Evolutionary conservation across 1,140 invertebrate species (phyloP), one percentile per base, ranked within the genome.

Genomic region (Arion vulgaris): DNA sequence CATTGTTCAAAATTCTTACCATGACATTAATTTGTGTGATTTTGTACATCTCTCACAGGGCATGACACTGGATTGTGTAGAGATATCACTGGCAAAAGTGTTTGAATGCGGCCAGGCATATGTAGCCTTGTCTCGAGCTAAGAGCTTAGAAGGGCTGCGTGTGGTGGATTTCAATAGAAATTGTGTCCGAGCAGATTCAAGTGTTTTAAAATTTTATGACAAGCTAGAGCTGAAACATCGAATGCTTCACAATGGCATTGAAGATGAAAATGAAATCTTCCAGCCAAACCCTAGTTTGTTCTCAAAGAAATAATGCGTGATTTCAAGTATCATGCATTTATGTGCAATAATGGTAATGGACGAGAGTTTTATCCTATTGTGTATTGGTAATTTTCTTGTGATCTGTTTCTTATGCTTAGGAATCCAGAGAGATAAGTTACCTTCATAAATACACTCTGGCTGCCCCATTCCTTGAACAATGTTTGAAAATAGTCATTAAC

Each of bases 81-180:
- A 98, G 93, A 97, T 99, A 94, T 97, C 96, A 26, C 92, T 99
- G 51, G 94, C 95, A 0, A 95, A 86, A 78, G 92, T 92, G 19
- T 99, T 99, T 93, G 97, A 98, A 93, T 95, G 96, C 34, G 98
- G 98, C 0, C 98, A 99, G 93, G 96, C 97, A 0, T 99, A 99
- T 93, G 97, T 99, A 0, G 98, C 98, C 0, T 90, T 99, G 28
- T 98, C 97, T 17, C 94, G 98, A 87, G 97, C 97, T 36, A 95
- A 96, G 89, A 97, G 95, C 90, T 93, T 99, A 69, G 93, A 96
- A 81, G 95, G 96, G 26, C 93, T 99, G 45, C 93, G 96, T 85
- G 95, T 99, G 71, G 91, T 98, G 78, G 97, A 98, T 92, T 98
- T 99, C 93, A 95, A 96, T 90, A 93, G 94, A 9, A 94, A 95